Evolutionary conservation across 2,797 vertebrate species (phyloP), one percentile per base, ranked within the genome.

Genomic region (Lepus townsendii): DNA sequence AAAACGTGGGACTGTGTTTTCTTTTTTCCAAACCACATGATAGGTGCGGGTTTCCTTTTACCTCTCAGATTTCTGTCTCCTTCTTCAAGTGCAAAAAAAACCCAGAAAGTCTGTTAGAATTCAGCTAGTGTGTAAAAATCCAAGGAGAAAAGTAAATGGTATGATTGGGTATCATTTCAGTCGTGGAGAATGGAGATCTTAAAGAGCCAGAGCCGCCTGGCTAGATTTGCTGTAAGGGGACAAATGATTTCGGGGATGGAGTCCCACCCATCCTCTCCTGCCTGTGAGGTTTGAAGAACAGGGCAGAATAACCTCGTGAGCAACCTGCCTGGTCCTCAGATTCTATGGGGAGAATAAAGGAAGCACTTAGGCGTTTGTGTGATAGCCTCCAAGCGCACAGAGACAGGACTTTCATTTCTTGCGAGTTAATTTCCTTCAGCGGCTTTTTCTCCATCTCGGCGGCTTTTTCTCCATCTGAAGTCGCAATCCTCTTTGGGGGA

Each of bases 391-490:
- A 72, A 83, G 91, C 26, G 9, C 87, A 68, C 88, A 96, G 92
- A 91, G 94, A 95, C 93, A 93, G 95, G 93, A 93, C 96, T 96
- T 97, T 91, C 93, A 96, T 96, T 97, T 95, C 93, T 95, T 65
- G 73, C 95, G 96, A 97, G 95, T 95, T 97, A 96, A 97, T 97
- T 97, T 97, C 95, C 93, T 84, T 94, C 95, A 95, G 92, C 95
- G 57, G 93, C 96, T 97, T 97, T 96, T 95, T 97, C 96, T 91
- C 92, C 95, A 95, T 96, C 95, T 95, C 95, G 94, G 92, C 95
- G 57, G 93, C 96, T 97, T 97, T 96, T 95, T 97, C 96, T 91
- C 92, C 95, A 95, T 96, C 95, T 95, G 78, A 97, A 96, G 96
- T 94, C 73, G 22, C 95, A 96, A 96, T 96, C 97, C 97, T 96